Evolutionary conservation across 1,140 invertebrate genomes (phyloP).

Genomic region (Pemphigus obesinymphae): DNA sequence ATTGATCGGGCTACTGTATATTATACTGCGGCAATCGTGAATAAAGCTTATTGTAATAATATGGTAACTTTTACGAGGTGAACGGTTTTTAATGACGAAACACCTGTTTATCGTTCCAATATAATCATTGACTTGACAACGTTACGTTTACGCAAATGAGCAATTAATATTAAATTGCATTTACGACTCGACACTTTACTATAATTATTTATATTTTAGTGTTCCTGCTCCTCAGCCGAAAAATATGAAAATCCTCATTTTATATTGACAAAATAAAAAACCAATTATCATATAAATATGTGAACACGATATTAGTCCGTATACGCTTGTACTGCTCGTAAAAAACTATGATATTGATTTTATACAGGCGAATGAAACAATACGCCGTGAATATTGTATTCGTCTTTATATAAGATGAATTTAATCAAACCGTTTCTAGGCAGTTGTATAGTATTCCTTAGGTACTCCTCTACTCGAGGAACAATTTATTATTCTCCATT

Average conservation of each 20-base stretch:
- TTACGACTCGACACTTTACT: neutral
- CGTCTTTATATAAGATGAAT: neutral
- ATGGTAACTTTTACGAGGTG: neutral
- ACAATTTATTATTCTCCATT: conserved; percentile 2
- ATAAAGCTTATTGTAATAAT: neutral
- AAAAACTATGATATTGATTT: neutral
- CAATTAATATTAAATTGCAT: neutral
- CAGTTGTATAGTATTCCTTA: neutral
- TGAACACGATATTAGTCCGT: neutral
- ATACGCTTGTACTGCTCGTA: neutral
- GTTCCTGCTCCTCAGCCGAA: neutral
- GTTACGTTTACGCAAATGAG: neutral
- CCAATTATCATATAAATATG: neutral
- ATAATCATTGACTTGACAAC: neutral
- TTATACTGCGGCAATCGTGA: neutral
- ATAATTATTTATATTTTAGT: neutral
- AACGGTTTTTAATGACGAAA: neutral
- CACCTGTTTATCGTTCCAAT: neutral
- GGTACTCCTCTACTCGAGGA: neutral
- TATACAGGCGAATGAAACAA: neutral
- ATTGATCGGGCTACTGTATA: neutral
- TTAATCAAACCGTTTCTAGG: neutral
- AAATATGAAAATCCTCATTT: neutral
- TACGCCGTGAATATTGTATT: neutral
- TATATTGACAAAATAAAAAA: neutral